Base-by-base conservation (phyloP, 2,888 invertebrate species). In the Agrypnus murinus region DNA sequence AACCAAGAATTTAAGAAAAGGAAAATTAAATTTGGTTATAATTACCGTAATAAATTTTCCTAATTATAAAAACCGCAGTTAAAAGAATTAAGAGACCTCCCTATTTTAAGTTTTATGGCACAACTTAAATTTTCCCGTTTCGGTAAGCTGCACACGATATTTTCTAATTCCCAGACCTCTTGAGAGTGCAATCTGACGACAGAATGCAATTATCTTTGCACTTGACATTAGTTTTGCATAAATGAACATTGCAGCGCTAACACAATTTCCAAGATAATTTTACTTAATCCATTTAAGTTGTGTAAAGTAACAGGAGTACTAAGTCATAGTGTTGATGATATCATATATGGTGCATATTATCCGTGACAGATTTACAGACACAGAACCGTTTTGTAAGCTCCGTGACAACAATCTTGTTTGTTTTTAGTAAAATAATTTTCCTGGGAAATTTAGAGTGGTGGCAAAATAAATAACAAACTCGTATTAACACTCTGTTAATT, bases 281-380 rank as follows among this genome's bases (percentile, higher is more conserved):
- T 12, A 5, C 31, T 0, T 50, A 50, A 50, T 50, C 31, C 25
- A 25, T n/a, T 50, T 50, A 50, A 25, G 25, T 25, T 2, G 2
- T 25, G 31, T 14, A 12, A 31, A 43, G 15, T 12, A 31, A 12
- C 32, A 31, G 50, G 10, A 15, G 50, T 31, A 25, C 25, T 5
- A 50, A 50, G 50, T 46, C 50, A 32, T 50, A 25, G 12, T 50
- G 31, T 50, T 31, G 25, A 25, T 50, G 32, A 12, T n/a, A n/a
- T n/a, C 50, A 32, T 50, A 32, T n/a, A 12, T 1, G 12, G n/a
- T 50, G 12, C 50, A 31, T 50, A 50, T 50, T 50, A 31, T n/a
- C n/a, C 50, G 31, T 50, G 50, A 31, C 50, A 50, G 50, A 50
- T 31, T 50, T 50, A 31, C 12, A 50, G 31, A 50, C 31, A 32